Evolutionary conservation across 2,113 vertebrate species (phyloP).

Genomic region (Otus sunia): DNA sequence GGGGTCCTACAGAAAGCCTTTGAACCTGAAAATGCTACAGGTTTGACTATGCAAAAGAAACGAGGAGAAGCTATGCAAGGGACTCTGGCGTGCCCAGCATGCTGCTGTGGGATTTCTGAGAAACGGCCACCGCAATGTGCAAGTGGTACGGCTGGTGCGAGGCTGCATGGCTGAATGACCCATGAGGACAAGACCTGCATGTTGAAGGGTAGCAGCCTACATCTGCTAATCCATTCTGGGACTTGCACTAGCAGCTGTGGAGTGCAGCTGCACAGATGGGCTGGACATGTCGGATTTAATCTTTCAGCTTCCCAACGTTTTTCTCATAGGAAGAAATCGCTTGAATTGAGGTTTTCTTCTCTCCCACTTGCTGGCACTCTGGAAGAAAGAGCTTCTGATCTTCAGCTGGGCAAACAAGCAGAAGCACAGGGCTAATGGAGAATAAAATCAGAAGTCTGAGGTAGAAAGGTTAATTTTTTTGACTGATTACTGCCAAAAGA

Average conservation of each 20-base stretch:
- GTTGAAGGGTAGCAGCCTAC: not conserved
- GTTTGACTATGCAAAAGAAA: not conserved
- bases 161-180: not conserved
- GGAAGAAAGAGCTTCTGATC: not conserved
- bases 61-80: not conserved
- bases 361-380: not conserved
- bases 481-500: not conserved
- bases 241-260: conserved; percentile 7
- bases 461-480: not conserved
- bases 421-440: not conserved
- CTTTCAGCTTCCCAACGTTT: not conserved
- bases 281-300: not conserved
- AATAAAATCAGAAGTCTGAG: not conserved
- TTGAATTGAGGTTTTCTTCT: not conserved
- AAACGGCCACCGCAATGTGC: accelerated
- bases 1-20: not conserved
- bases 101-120: not conserved
- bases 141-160: accelerated
- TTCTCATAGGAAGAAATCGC: not conserved
- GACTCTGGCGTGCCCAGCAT: accelerated
- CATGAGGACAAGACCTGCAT: not conserved
- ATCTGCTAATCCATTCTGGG: not conserved
- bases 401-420: not conserved
- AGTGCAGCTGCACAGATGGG: conserved; percentile 30
- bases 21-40: not conserved